Evolutionary conservation across 2,797 vertebrate genomes (phyloP).

Genomic region (Hypotaenidia okinawae): DNA sequence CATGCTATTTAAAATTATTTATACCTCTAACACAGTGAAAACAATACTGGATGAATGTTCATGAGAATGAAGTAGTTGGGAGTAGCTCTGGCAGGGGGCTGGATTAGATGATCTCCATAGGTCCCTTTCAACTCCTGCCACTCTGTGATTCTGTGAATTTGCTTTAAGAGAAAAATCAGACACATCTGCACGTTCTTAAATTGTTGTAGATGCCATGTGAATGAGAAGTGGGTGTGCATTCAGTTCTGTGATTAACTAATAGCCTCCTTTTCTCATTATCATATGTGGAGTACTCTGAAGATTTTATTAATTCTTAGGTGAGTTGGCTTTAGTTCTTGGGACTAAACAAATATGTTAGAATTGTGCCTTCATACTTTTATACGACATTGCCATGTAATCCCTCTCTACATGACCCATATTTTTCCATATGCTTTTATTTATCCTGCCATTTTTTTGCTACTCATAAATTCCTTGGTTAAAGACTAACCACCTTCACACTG

Average conservation of each 20-base stretch:
- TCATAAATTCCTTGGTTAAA: not conserved
- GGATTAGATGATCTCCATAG: too few relatives aligned
- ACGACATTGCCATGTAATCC: not conserved
- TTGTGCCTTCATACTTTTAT: not conserved
- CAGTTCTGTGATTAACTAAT: not conserved
- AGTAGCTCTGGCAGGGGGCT: too few relatives aligned
- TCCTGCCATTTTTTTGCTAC: not conserved
- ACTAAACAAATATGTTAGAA: not conserved
- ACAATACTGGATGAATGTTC: not conserved
- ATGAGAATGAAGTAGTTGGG: not conserved
- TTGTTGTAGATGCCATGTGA: not conserved
- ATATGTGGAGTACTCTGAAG: not conserved
- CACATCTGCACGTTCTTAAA: not conserved
- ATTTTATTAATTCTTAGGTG: not conserved
- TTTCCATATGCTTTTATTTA: not conserved
- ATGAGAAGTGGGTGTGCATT: not conserved
- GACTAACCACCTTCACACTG: not conserved
- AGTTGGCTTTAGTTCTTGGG: not conserved
- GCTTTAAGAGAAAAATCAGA: not conserved
- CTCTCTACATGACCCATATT: fast-evolving
- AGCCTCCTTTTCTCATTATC: not conserved
- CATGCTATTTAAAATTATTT: not conserved
- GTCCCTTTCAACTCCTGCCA: too few relatives aligned
- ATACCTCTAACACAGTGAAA: not conserved
- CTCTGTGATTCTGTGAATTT: not conserved